A percentile compares a stretch with the other conserved stretches of the same genome.
Conservation (phyloP, 64 coral and sea anemone species). For the Montipora cactus region DNA sequence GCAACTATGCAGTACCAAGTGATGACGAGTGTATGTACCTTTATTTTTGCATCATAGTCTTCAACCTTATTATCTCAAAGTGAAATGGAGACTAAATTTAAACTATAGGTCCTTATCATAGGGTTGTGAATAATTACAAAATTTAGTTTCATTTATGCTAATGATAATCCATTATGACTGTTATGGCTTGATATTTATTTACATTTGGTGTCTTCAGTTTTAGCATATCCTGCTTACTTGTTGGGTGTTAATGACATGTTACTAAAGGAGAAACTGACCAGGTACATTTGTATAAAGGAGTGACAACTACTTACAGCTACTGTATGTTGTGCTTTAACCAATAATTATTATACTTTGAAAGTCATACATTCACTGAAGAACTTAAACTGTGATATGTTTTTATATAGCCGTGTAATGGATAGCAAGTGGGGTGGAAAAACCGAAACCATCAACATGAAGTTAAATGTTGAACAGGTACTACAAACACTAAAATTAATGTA, state of each 20-base stretch:
- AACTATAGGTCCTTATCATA: too few relatives aligned
- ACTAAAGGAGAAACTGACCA: conserved; percentile 93
- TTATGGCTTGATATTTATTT: not conserved
- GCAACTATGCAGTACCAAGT: conserved; percentile 94
- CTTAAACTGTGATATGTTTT: not conserved
- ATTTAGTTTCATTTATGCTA: too few relatives aligned
- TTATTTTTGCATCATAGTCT: too few relatives aligned
- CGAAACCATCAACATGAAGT: conserved; percentile 96
- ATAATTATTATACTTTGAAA: too few relatives aligned
- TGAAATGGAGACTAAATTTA: too few relatives aligned
- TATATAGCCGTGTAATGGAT: conserved; percentile 91
- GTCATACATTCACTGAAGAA: too few relatives aligned
- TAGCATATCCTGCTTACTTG: conserved; percentile 93
- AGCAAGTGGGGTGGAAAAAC: conserved; percentile 99
- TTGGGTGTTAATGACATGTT: conserved; percentile 79
- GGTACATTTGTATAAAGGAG: conserved; percentile 16
- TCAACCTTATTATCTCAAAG: not conserved
- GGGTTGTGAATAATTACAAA: too few relatives aligned
- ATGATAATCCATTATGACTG: too few relatives aligned
- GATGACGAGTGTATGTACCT: conserved; percentile 96
- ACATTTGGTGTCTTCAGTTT: conserved; percentile 53
- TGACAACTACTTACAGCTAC: too few relatives aligned
- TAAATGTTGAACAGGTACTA: conserved; percentile 96
- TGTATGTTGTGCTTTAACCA: not conserved
- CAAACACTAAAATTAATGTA: not conserved